Conservation (phyloP, 2,113 vertebrate species). For the Cryptomyrus ogoouensis region DNA sequence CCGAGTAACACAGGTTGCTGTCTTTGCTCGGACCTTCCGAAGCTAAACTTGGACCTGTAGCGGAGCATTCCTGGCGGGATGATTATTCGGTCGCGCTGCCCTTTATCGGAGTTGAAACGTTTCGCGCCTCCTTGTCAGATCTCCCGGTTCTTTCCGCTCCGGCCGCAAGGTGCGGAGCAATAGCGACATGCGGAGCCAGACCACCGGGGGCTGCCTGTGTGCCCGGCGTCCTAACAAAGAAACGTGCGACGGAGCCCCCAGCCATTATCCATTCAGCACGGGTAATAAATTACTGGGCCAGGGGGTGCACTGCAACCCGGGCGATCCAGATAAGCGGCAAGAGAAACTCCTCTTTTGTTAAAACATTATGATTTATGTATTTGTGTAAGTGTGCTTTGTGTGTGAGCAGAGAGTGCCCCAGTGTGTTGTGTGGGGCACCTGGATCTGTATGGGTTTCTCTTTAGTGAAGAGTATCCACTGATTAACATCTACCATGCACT, state of each 20-base stretch:
- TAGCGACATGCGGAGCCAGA: conserved; percentile 71
- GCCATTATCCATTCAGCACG: conserved; percentile 88
- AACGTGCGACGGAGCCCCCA: conserved; percentile 75
- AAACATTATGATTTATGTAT: conserved; percentile 99
- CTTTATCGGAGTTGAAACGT: neutral
- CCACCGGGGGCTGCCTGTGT: conserved; percentile 61
- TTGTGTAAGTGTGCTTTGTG: conserved; percentile 67
- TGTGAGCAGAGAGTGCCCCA: conserved; percentile 19
- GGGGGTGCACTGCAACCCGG: conserved; percentile 79
- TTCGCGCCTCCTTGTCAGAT: conserved; percentile 27
- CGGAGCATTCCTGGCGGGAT: neutral
- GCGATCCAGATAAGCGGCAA: conserved; percentile 84
- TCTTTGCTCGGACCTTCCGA: neutral
- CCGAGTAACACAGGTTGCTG: neutral
- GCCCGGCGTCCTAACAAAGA: conserved; percentile 78
- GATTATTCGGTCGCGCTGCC: neutral
- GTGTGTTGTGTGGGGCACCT: neutral
- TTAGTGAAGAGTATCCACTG: neutral
- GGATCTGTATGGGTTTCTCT: neutral
- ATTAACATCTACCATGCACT: neutral
- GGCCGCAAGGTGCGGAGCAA: conserved; percentile 56
- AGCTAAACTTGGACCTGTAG: neutral
- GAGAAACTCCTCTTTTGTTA: conserved; percentile 98
- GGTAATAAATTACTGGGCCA: conserved; percentile 88
- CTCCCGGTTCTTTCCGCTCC: conserved; percentile 58